Evolutionary conservation across 2,888 invertebrate genomes (phyloP), one percentile per base, ranked within the genome.

Genomic region (Hirtodrosophila trivittata): DNA sequence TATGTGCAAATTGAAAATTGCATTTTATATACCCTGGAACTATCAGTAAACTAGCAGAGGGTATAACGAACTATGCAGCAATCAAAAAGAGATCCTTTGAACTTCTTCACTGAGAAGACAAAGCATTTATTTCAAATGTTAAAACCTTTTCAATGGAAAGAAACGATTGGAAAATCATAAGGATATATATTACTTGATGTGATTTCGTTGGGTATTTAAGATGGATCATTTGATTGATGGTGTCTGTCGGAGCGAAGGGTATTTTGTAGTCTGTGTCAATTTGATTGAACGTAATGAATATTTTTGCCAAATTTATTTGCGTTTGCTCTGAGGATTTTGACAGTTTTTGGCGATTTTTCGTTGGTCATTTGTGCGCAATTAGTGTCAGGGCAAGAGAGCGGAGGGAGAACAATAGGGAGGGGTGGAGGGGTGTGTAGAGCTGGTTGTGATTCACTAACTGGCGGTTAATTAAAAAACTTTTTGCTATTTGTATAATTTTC

Each of bases 381-480:
- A 76, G 63, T 71, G 75, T 68, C 63, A 58, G 51, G 26, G 35
- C 30, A 38, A 21, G 13, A 18, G 3, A 5, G 7, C 18, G 3
- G 14, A 14, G 28, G 16, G 30, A 7, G 12, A 12, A 8, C 1
- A 42, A 7, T 9, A 35, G 30, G 13, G 43, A 25, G 16, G 7
- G 1, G 12, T 5, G 28, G 16, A 4, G 13, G 3, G n/a, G 5
- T 28, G n/a, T 28, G 28, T 28, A 25, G 35, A 32, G 4, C 9
- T 5, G n/a, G n/a, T n/a, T 18, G 28, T 28, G 51, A 59, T 41
- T 59, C 56, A 47, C 69, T 77, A 77, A 75, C 77, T 41, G 59
- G 50, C 49, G 83, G 67, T 77, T 83, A 84, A 83, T 83, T 84
- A 84, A 78, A 81, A 83, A 84, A 84, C 78, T 81, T 81, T 83